Percentiles rank a stretch among this genome's conserved stretches.
phyloP scores from a whole-genome alignment of 2,888 invertebrate species.

The Pollenia labialis region DNA sequence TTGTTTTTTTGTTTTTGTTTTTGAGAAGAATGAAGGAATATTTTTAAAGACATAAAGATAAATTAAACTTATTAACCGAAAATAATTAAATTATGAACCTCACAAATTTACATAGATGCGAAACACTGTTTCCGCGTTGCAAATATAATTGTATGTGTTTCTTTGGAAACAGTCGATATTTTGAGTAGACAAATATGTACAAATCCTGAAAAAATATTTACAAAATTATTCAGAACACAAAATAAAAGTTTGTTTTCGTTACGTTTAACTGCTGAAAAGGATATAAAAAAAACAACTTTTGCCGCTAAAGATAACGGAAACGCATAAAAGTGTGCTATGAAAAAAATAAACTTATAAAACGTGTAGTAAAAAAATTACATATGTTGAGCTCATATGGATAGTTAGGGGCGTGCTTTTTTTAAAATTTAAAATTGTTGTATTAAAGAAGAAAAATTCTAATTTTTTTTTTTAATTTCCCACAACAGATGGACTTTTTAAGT shows the following conservation, averaged over 20 bases:
- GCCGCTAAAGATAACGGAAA: constrained; percentile 60
- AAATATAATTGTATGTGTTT: neutral
- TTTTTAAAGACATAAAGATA: too few relatives aligned
- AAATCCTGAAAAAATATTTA: constrained; percentile 1
- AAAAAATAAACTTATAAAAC: constrained; percentile 39
- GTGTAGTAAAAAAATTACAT: constrained; percentile 6
- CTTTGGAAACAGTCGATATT: constrained; percentile 21
- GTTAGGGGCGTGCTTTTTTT: neutral
- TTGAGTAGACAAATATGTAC: constrained; percentile 16
- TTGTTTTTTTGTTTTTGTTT: too few relatives aligned
- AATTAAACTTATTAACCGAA: too few relatives aligned
- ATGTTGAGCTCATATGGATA: neutral
- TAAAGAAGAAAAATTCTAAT: too few relatives aligned
- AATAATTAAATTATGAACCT: too few relatives aligned
- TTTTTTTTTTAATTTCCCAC: too few relatives aligned
- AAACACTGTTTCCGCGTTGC: too few relatives aligned
- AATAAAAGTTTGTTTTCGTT: constrained; percentile 25
- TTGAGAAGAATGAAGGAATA: too few relatives aligned
- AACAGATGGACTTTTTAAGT: too few relatives aligned
- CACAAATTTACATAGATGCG: too few relatives aligned
- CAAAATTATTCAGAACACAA: constrained; percentile 54
- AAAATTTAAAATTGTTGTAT: too few relatives aligned
- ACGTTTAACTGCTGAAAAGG: constrained; percentile 1
- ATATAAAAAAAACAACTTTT: constrained; percentile 42
- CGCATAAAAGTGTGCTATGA: constrained; percentile 68